These are phyloP conservation scores for Anoura caudifer DNA, from an alignment of 2,113 vertebrate species.

Conservation along the genomic window DNA sequence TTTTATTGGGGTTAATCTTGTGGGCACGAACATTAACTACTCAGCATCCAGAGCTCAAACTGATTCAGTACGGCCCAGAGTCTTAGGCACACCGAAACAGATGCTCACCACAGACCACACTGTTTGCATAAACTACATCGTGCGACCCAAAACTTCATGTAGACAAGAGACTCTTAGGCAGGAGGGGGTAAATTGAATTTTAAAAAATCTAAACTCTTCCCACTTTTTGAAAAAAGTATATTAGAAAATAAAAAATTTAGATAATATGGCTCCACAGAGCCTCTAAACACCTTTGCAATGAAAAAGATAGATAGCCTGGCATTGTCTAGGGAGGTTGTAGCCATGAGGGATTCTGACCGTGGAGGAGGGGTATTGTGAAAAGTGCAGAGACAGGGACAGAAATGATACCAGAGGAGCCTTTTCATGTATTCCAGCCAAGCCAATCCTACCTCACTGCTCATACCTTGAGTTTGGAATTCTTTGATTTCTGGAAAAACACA, in stretches of 20 bases:
- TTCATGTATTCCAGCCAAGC: not conserved
- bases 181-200: not conserved
- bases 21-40: not conserved
- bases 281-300: not conserved
- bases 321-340: not conserved
- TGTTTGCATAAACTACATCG: not conserved
- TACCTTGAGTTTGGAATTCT: not conserved
- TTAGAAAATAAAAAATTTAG: not conserved
- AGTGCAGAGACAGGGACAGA: not conserved
- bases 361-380: not conserved
- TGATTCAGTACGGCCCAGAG: not conserved
- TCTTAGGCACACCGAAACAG: not conserved
- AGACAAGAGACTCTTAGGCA: not conserved
- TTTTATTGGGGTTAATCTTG: not conserved
- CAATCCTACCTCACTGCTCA: not conserved
- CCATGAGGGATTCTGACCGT: fast-evolving
- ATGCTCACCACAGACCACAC: not conserved
- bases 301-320: not conserved
- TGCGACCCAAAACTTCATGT: not conserved
- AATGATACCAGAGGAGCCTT: not conserved
- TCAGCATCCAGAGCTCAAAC: not conserved
- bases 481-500: not conserved
- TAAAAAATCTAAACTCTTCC: not conserved
- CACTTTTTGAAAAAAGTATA: not conserved
- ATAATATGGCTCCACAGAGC: not conserved